phyloP scores from a whole-genome alignment of 1,140 invertebrate genomes.

The Drosophila baimaii region DNA sequence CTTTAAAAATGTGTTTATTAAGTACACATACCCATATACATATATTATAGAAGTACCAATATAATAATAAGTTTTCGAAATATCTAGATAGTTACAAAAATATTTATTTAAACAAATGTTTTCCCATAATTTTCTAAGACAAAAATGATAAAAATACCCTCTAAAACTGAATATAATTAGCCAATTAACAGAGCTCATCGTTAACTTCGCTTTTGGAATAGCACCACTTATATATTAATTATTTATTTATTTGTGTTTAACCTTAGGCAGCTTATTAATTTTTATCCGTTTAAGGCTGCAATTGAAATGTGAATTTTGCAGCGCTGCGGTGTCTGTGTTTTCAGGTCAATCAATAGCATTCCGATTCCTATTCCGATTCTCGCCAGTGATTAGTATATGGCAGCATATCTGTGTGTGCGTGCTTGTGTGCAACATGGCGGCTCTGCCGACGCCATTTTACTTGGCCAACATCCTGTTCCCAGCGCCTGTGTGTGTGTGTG shows the following conservation, averaged over 20 bases:
- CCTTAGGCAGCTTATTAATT: background rate
- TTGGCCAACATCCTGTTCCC: conserved; percentile 18
- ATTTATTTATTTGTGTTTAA: background rate
- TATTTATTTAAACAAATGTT: background rate
- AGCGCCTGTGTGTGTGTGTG: background rate
- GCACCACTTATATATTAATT: background rate
- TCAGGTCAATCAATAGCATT: conserved; percentile 81
- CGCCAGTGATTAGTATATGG: conserved; percentile 61
- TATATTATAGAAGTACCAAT: too few relatives aligned
- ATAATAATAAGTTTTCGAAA: too few relatives aligned
- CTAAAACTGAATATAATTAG: background rate
- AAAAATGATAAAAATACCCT: background rate
- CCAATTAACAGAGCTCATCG: background rate
- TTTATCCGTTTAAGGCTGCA: background rate
- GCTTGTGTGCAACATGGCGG: conserved; percentile 54
- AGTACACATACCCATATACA: background rate
- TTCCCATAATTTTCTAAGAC: background rate
- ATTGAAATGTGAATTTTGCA: conserved; percentile 16
- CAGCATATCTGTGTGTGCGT: conserved; percentile 27
- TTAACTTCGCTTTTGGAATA: background rate
- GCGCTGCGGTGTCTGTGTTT: conserved; percentile 45
- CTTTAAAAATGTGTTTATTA: background rate
- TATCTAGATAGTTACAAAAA: too few relatives aligned
- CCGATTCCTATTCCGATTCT: conserved; percentile 60
- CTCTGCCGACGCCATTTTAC: conserved; percentile 42